phyloP scores from a whole-genome alignment of 2,797 vertebrate genomes.

The Coendou prehensilis region DNA sequence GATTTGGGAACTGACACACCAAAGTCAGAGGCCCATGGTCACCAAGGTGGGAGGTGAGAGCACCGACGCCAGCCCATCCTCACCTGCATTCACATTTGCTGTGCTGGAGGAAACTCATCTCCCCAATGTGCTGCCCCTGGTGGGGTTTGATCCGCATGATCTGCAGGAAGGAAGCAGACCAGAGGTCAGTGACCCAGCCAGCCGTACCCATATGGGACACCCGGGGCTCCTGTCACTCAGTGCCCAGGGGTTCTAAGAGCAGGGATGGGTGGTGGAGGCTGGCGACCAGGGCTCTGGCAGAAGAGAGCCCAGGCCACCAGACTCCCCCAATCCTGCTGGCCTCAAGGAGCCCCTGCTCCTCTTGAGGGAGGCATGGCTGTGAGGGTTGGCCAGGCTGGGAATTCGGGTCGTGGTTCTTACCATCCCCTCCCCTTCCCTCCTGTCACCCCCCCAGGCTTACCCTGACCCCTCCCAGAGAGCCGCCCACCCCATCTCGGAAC shows the following conservation, averaged over 20 bases:
- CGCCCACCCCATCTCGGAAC: neutral
- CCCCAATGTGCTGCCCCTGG: conserved; percentile 93
- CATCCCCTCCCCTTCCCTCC: conserved; percentile 60
- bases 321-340: conserved; percentile 71
- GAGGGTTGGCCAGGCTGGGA: conserved; percentile 86
- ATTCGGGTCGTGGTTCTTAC: conserved; percentile 81
- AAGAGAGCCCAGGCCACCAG: conserved; percentile 74
- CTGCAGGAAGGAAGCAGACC: conserved; percentile 89
- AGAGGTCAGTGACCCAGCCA: conserved; percentile 85
- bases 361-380: conserved; percentile 61
- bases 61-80: conserved; percentile 80
- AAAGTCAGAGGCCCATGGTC: neutral
- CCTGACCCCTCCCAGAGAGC: conserved; percentile 30
- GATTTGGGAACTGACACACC: neutral
- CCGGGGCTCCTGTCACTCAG: conserved; percentile 73
- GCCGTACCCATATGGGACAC: conserved; percentile 80
- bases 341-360: conserved; percentile 66
- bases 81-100: conserved; percentile 99
- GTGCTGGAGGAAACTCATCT: conserved; percentile 98
- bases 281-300: conserved; percentile 70
- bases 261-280: conserved; percentile 66
- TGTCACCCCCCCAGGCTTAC: neutral
- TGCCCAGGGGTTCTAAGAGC: conserved; percentile 71
- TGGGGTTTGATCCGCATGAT: conserved; percentile 96
- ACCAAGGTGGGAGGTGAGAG: neutral